Base-by-base conservation (phyloP, 2,888 invertebrate genomes). In the Lottia gigantea region DNA sequence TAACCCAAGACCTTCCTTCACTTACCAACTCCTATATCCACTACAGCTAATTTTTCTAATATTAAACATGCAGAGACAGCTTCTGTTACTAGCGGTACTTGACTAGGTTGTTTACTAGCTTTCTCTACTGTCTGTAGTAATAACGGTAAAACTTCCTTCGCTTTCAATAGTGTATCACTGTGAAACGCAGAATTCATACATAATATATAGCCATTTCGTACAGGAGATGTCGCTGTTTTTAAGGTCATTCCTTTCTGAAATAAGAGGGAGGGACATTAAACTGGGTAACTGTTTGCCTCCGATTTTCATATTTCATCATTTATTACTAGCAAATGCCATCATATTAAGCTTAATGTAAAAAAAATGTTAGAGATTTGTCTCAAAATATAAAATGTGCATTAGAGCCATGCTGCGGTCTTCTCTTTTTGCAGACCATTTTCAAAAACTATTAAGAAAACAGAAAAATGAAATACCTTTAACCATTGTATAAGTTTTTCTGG, bases 131-230 rank as follows among this genome's bases (percentile, higher is more conserved):
- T 92, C 85, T 93, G 92, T 25, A 92, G 83, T 14, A 96, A 90
- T 68, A 92, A 84, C n/a, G 93, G 92, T 47, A 92, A 89, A 74
- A 94, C 89, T 70, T 79, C 80, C 16, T 78, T 64, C 6, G 83
- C 85, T 71, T 85, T 82, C 40, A 74, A 74, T 45, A 87, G 67
- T 0, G 84, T 85, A 76, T 88, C 87, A 65, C 85, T 89, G 81
- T 92, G 91, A 81, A 93, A 91, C 78, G 93, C 92, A 16, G 91
- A 90, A 62, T 93, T 90, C 88, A 95, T 91, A 88, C 95, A 92
- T 84, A 93, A 92, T 73, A 94, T 91, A 88, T 95, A 96, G 64
- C 93, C 92, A 66, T 93, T 93, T 73, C 95, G 92, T 7, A 96
- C 94, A 14, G 91, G 88, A 68, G 93, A 92, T 16, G 94, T 94